Conservation (phyloP, 2,113 vertebrate genomes). For the Peromyscus polionotus region DNA sequence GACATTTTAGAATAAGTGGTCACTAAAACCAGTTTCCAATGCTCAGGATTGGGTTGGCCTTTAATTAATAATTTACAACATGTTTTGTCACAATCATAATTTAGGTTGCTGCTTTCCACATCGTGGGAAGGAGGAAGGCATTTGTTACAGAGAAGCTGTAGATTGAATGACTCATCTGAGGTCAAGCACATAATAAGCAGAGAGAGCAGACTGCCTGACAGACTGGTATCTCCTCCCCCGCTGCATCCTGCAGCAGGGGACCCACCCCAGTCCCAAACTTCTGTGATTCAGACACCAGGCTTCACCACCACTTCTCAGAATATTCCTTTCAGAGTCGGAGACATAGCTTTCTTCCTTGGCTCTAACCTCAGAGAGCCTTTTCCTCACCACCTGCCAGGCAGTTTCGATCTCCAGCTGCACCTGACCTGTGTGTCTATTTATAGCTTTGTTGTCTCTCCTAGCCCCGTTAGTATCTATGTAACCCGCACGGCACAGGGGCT, state of each 20-base stretch:
- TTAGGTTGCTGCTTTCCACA: background rate
- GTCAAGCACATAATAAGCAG: background rate
- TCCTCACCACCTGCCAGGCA: background rate
- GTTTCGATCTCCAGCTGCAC: background rate
- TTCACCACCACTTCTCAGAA: background rate
- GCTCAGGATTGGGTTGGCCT: background rate
- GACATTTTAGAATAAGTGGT: constrained; percentile 21
- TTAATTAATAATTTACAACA: background rate
- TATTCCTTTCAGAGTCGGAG: background rate
- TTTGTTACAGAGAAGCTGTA: constrained; percentile 31
- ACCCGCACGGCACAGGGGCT: background rate
- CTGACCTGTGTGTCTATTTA: background rate
- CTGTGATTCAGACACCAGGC: background rate
- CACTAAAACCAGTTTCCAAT: constrained; percentile 5
- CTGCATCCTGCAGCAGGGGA: background rate
- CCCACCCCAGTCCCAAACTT: background rate
- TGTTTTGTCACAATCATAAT: constrained; percentile 38
- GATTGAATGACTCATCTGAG: background rate
- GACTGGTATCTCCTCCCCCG: background rate
- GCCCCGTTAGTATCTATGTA: background rate
- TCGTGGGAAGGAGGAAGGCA: background rate
- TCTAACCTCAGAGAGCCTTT: constrained; percentile 19
- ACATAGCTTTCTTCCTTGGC: background rate
- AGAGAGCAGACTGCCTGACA: background rate
- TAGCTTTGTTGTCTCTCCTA: background rate